These are phyloP conservation scores for Conus ventricosus DNA, from an alignment of 1,140 invertebrate genomes.

Conservation along the genomic window DNA sequence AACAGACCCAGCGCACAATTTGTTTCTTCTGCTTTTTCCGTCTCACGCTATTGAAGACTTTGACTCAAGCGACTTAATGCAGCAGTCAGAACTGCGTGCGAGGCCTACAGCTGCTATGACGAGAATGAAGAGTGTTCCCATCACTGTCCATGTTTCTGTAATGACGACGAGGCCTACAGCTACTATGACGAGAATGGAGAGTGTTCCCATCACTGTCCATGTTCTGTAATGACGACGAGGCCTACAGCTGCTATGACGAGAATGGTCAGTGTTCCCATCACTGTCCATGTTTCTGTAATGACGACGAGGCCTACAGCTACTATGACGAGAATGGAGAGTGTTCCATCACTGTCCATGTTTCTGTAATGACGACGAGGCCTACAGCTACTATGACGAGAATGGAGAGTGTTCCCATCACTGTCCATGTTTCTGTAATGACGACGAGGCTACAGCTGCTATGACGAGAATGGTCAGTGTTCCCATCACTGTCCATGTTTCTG, in stretches of 20 bases:
- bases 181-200: slow-evolving; percentile 52
- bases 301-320: slow-evolving; percentile 73
- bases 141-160: no score
- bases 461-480: slow-evolving; percentile 24
- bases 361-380: slow-evolving; percentile 72
- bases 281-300: slow-evolving; percentile 43
- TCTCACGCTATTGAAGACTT: no score
- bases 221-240: slow-evolving; percentile 70
- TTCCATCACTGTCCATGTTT: no score
- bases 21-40: no score
- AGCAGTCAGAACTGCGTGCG: no score
- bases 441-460: slow-evolving; percentile 70
- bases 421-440: slow-evolving; percentile 60
- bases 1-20: no score
- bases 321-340: slow-evolving; percentile 37
- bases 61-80: no score
- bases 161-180: slow-evolving; percentile 74
- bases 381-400: slow-evolving; percentile 60
- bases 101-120: slow-evolving; percentile 65
- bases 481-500: no score
- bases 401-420: slow-evolving; percentile 20
- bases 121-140: slow-evolving; percentile 36
- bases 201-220: neutral
- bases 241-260: slow-evolving; percentile 62
- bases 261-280: slow-evolving; percentile 4